Conservation (phyloP, 2,113 vertebrate species). For the Peucedramus taeniatus region DNA sequence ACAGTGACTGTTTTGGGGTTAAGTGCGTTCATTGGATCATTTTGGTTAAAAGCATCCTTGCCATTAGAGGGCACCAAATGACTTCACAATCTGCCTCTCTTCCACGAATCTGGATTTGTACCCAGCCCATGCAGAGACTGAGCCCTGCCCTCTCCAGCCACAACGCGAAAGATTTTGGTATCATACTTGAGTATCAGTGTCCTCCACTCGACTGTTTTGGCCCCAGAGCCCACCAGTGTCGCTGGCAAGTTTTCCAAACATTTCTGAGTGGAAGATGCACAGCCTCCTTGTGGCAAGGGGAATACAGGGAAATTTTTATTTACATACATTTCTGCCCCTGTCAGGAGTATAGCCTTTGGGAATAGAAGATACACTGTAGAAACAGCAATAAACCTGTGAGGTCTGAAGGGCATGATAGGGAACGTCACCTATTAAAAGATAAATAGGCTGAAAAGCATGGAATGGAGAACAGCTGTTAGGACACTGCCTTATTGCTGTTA, state of each 20-base stretch:
- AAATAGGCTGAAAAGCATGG: background rate
- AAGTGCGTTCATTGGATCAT: background rate
- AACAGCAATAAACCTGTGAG: slow-evolving; percentile 5
- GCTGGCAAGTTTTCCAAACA: background rate
- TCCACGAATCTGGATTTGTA: background rate
- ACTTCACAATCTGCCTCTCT: background rate
- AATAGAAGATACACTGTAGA: background rate
- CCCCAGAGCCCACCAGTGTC: background rate
- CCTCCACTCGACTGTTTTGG: background rate
- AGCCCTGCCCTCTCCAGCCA: background rate
- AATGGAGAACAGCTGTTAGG: background rate
- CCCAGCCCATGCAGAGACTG: background rate
- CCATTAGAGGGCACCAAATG: slow-evolving; percentile 65
- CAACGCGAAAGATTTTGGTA: background rate
- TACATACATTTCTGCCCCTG: background rate
- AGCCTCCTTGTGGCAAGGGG: background rate
- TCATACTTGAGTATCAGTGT: background rate
- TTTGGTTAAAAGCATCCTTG: background rate
- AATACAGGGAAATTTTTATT: background rate
- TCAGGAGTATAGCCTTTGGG: background rate
- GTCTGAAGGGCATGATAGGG: background rate
- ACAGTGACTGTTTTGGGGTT: rapidly evolving
- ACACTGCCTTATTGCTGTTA: background rate
- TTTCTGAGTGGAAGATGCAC: background rate
- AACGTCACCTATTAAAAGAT: background rate